Evolutionary conservation across 1,140 invertebrate genomes (phyloP).

Genomic region (Trachymyrmex septentrionalis): DNA sequence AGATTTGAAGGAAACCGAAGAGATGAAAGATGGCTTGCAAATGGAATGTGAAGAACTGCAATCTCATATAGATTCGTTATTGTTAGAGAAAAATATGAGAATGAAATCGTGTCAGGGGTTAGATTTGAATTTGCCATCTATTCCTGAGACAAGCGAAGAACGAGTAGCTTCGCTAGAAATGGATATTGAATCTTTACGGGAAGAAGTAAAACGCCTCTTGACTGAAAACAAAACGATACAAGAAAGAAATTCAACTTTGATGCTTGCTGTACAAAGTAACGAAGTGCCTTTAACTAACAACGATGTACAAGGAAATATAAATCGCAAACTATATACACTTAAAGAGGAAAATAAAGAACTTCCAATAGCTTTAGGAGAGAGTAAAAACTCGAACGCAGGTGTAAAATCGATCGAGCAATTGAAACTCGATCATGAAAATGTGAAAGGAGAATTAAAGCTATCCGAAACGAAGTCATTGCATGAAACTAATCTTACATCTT

Average conservation of each 20-base stretch:
- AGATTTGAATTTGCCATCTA: conserved; percentile 82
- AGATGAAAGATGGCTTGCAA: conserved; percentile 81
- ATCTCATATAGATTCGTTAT: conserved; percentile 80
- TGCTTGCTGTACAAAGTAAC: neutral
- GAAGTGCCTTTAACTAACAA: conserved; percentile 64
- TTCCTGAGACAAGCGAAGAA: conserved; percentile 85
- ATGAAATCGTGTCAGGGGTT: neutral
- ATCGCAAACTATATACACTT: conserved; percentile 69
- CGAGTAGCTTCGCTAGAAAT: conserved; percentile 81
- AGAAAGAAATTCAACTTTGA: conserved; percentile 81
- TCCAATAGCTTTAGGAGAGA: conserved; percentile 75
- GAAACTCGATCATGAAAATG: conserved; percentile 78
- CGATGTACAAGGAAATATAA: conserved; percentile 73
- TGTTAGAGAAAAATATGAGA: conserved; percentile 74
- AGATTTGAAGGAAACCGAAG: conserved; percentile 79
- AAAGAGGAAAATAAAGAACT: conserved; percentile 80
- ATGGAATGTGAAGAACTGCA: conserved; percentile 83
- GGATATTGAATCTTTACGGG: conserved; percentile 81
- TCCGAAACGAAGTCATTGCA: conserved; percentile 71
- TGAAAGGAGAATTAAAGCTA: conserved; percentile 70
- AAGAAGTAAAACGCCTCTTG: conserved; percentile 83
- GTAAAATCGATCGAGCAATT: conserved; percentile 77
- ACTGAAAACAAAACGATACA: conserved; percentile 87
- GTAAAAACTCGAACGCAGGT: conserved; percentile 79
- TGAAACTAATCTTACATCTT: conserved; percentile 71